These are phyloP conservation scores for Melinaea menophilus DNA, from an alignment of 2,888 invertebrate genomes.

Conservation along the genomic window DNA sequence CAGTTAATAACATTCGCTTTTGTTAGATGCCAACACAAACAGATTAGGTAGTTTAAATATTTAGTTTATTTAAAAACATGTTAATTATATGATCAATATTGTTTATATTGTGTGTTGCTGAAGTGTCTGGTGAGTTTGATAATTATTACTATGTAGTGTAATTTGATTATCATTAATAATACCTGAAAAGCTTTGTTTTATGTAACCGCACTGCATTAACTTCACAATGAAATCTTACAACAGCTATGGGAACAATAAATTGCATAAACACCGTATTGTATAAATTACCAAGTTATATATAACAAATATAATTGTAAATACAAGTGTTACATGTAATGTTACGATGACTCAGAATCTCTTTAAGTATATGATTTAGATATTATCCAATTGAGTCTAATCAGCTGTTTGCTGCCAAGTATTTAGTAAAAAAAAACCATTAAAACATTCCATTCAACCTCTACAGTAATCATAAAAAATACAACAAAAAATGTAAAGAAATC, in stretches of 20 bases:
- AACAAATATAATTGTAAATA: slow-evolving; percentile 3
- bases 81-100: not conserved
- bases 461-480: too few relatives aligned
- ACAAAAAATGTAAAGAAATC: too few relatives aligned
- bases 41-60: not conserved
- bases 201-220: not conserved
- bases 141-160: not conserved
- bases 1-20: slow-evolving; percentile 21
- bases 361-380: too few relatives aligned
- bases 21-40: not conserved
- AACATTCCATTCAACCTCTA: too few relatives aligned
- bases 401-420: too few relatives aligned
- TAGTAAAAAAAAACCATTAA: too few relatives aligned
- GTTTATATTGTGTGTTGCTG: not conserved
- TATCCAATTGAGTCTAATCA: too few relatives aligned
- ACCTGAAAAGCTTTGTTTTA: slow-evolving; percentile 2
- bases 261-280: not conserved
- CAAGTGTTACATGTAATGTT: not conserved
- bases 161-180: slow-evolving; percentile 1
- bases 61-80: not conserved
- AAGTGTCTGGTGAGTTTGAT: slow-evolving; percentile 19
- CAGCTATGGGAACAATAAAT: not conserved
- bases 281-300: not conserved
- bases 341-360: not conserved
- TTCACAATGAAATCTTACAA: slow-evolving; percentile 8